These are phyloP conservation scores for Drosophila greeni DNA, from an alignment of 2,888 invertebrate species.

Conservation along the genomic window DNA sequence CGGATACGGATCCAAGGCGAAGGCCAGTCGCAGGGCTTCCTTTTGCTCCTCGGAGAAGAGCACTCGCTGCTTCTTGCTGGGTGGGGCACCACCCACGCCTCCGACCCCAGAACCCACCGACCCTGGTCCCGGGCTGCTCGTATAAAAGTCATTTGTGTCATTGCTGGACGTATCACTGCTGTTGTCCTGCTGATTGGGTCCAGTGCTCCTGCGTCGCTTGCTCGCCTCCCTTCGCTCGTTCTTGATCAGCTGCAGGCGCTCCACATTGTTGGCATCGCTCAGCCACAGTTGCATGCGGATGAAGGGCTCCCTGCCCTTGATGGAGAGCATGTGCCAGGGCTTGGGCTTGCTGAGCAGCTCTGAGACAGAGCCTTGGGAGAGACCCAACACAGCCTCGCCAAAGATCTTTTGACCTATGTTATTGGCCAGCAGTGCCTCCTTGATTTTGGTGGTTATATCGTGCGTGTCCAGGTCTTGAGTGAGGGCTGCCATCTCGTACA, in stretches of 20 bases:
- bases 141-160: conserved; percentile 93
- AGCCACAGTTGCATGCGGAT: conserved; percentile 98
- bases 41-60: conserved; percentile 99
- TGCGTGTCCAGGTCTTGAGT: conserved; percentile 98
- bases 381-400: conserved; percentile 96
- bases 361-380: conserved; percentile 98
- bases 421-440: conserved; percentile 96
- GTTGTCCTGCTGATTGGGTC: conserved; percentile 90
- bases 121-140: conserved; percentile 88
- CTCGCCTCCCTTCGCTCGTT: conserved; percentile 94
- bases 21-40: conserved; percentile 95
- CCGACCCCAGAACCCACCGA: conserved; percentile 79
- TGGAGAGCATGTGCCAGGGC: conserved; percentile 99
- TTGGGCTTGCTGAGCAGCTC: conserved; percentile 98
- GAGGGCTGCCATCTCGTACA: conserved; percentile 97
- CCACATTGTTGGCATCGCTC: conserved; percentile 96
- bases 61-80: conserved; percentile 96
- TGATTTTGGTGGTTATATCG: conserved; percentile 96
- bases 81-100: conserved; percentile 83
- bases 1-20: conserved; percentile 97
- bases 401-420: conserved; percentile 99
- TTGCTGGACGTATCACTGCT: conserved; percentile 93
- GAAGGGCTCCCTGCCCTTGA: conserved; percentile 97
- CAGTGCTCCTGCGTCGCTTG: conserved; percentile 91
- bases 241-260: conserved; percentile 93